phyloP scores from a whole-genome alignment of 1,140 invertebrate species.

The Arctopsyche grandis region DNA sequence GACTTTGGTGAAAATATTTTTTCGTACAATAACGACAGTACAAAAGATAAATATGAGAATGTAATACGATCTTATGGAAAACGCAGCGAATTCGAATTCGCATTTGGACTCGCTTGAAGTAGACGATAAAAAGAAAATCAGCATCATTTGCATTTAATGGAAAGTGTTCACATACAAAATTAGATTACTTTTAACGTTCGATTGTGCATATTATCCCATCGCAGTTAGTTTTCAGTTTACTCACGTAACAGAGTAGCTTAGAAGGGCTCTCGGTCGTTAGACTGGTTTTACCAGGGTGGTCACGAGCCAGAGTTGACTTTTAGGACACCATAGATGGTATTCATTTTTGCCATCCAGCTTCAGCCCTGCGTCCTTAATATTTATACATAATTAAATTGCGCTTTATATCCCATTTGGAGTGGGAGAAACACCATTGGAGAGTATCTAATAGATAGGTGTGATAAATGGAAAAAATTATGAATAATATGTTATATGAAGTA shows the following conservation, averaged over 20 bases:
- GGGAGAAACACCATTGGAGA: no score
- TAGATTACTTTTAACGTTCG: neutral
- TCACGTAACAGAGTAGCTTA: neutral
- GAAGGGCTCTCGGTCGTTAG: neutral
- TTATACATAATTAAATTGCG: neutral
- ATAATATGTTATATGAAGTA: neutral
- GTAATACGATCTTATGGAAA: neutral
- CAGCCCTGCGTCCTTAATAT: neutral
- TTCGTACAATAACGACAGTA: neutral
- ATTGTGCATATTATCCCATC: neutral
- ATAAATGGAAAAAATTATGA: no score
- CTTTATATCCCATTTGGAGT: neutral
- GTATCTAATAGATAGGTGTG: no score
- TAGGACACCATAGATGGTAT: neutral
- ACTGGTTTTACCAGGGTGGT: constrained; percentile 12
- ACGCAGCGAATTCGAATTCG: neutral
- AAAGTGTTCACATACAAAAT: constrained; percentile 7
- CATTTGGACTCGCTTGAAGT: neutral
- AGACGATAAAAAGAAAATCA: neutral
- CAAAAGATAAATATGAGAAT: neutral
- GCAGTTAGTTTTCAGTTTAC: neutral
- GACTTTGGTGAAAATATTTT: neutral
- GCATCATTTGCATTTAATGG: neutral
- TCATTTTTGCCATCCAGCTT: neutral
- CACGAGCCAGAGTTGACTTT: constrained; percentile 10